A percentile compares a stretch with the other conserved stretches of the same genome.
These are phyloP conservation scores for Crenuchus spilurus DNA, from an alignment of 2,797 vertebrate genomes.

Conservation along the genomic window DNA sequence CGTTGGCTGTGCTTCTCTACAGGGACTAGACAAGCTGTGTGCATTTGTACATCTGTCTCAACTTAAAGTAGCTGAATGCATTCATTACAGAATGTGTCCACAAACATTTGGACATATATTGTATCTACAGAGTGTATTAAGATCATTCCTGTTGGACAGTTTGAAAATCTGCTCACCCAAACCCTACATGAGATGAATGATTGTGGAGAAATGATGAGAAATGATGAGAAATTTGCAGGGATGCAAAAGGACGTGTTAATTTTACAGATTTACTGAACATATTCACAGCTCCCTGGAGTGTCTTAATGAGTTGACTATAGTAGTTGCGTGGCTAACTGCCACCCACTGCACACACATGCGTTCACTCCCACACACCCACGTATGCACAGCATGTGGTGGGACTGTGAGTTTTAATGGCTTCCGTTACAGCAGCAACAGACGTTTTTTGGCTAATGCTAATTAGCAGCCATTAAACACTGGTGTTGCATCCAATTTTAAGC, in stretches of 20 bases:
- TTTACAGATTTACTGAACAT: conserved; percentile 60
- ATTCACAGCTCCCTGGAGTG: conserved; percentile 53
- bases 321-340: conserved; percentile 30
- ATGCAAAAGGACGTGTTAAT: conserved; percentile 31
- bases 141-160: neutral
- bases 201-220: conserved; percentile 1
- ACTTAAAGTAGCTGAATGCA: no score
- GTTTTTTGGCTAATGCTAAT: conserved; percentile 66
- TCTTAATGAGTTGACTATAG: conserved; percentile 60
- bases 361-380: conserved; percentile 14
- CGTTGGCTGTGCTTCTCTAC: no score
- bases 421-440: conserved; percentile 46
- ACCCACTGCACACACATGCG: conserved; percentile 11
- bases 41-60: no score
- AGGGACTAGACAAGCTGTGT: no score
- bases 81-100: no score
- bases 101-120: no score
- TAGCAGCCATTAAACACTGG: conserved; percentile 72
- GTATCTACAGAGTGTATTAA: no score
- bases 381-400: conserved; percentile 34
- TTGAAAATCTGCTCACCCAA: neutral
- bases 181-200: neutral
- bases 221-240: conserved; percentile 7
- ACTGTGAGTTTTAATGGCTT: conserved; percentile 65
- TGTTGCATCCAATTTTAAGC: conserved; percentile 59